phyloP scores from a whole-genome alignment of 2,113 vertebrate species.

The Atherinomorus stipes region DNA sequence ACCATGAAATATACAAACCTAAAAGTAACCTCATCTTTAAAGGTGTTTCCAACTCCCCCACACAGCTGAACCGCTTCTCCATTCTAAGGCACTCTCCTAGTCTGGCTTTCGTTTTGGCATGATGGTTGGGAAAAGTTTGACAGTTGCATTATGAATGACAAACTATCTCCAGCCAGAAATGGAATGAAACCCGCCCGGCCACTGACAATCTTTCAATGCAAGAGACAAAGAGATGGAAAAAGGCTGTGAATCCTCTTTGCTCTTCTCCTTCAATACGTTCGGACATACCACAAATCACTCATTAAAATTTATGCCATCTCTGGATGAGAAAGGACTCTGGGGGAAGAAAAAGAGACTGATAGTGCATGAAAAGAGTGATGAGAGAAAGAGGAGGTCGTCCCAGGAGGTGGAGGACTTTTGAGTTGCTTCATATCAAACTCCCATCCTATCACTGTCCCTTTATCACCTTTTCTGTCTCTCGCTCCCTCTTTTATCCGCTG shows the following conservation, averaged over 20 bases:
- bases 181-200: not conserved
- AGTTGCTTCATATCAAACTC: conserved; percentile 52
- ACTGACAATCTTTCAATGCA: not conserved
- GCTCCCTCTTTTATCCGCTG: not conserved
- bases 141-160: conserved; percentile 51
- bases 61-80: not conserved
- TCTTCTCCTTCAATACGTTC: conserved; percentile 12
- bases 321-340: conserved; percentile 19
- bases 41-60: not conserved
- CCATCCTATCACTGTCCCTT: not conserved
- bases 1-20: not conserved
- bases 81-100: conserved; percentile 10
- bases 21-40: not conserved
- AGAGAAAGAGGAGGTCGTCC: conserved; percentile 21
- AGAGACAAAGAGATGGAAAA: conserved; percentile 5
- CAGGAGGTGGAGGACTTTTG: conserved; percentile 45
- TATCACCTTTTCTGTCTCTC: conserved; percentile 19
- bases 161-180: conserved; percentile 16
- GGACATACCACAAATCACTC: conserved; percentile 48
- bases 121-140: conserved; percentile 16
- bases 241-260: conserved; percentile 22
- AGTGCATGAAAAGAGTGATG: conserved; percentile 40
- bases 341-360: conserved; percentile 7
- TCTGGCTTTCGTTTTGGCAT: conserved; percentile 29
- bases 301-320: conserved; percentile 54